A percentile compares a stretch with the other conserved stretches of the same genome.
Conservation (phyloP, 2,888 invertebrate genomes). For the Halictus ligatus region DNA sequence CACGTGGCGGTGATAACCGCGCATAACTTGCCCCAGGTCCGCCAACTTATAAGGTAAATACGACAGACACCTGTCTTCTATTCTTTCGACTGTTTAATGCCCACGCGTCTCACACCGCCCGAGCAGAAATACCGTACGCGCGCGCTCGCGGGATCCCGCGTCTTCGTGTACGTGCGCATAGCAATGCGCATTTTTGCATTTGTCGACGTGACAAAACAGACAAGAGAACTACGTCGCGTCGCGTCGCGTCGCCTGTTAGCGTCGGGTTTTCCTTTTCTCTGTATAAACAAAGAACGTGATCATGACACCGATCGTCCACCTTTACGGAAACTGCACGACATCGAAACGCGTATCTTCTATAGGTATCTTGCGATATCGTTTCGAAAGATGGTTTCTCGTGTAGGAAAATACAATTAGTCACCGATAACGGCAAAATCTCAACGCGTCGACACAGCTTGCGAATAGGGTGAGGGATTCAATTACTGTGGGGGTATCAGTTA, state of each 20-base stretch:
- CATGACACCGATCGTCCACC: not conserved
- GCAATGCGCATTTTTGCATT: conserved; percentile 55
- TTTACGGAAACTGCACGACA: not conserved
- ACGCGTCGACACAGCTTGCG: too few relatives aligned
- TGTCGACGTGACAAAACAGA: not conserved
- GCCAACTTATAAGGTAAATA: conserved; percentile 60
- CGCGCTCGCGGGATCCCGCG: conserved; percentile 46
- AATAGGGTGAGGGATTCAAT: too few relatives aligned
- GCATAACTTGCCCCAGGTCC: conserved; percentile 44
- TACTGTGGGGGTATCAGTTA: too few relatives aligned
- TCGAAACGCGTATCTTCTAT: not conserved
- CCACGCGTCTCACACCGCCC: conserved; percentile 46
- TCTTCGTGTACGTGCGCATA: conserved; percentile 57
- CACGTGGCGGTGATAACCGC: conserved; percentile 50
- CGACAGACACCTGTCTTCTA: conserved; percentile 43
- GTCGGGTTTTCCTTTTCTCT: conserved; percentile 18
- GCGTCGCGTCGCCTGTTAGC: not conserved
- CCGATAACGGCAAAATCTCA: too few relatives aligned
- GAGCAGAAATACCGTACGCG: conserved; percentile 43
- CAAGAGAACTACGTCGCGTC: not conserved
- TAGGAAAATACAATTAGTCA: not conserved
- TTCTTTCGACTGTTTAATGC: conserved; percentile 16
- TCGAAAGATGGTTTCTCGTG: not conserved
- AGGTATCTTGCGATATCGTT: not conserved
- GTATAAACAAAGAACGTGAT: conserved; percentile 9